Conservation (phyloP, 2,797 vertebrate species). For the Pygocentrus nattereri region DNA sequence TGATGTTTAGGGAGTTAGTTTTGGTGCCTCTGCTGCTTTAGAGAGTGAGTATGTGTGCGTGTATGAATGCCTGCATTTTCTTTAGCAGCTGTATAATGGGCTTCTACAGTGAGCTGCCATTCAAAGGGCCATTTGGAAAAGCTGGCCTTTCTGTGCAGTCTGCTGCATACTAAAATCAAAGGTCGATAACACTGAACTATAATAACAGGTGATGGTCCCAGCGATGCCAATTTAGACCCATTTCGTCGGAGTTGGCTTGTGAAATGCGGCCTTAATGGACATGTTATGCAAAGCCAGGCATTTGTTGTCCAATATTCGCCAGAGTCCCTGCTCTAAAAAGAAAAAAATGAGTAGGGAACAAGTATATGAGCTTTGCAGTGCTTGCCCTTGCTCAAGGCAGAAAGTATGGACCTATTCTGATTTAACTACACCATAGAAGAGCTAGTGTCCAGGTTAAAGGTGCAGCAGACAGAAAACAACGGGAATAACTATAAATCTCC, state of each 20-base stretch:
- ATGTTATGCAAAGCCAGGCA: constrained; percentile 58
- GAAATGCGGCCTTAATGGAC: constrained; percentile 62
- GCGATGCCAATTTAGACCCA: constrained; percentile 52
- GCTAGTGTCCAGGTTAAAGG: not conserved
- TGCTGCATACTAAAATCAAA: constrained; percentile 66
- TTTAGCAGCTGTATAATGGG: constrained; percentile 62
- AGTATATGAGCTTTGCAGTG: constrained; percentile 31
- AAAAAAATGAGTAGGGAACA: constrained; percentile 43
- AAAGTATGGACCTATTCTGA: constrained; percentile 32
- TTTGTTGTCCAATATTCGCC: constrained; percentile 45
- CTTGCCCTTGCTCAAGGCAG: constrained; percentile 24
- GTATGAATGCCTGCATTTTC: constrained; percentile 47
- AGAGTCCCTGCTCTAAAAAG: constrained; percentile 36
- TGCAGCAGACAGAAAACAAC: constrained; percentile 35
- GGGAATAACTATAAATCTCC: constrained; percentile 50
- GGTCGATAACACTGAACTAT: constrained; percentile 69
- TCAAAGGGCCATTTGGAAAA: constrained; percentile 62
- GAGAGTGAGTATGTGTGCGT: constrained; percentile 38
- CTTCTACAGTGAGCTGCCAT: constrained; percentile 50
- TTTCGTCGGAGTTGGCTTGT: constrained; percentile 58
- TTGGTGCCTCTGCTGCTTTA: constrained; percentile 35
- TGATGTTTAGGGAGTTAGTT: constrained; percentile 45
- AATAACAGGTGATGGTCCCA: constrained; percentile 66
- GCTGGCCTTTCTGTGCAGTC: constrained; percentile 57
- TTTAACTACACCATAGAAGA: constrained; percentile 31